Evolutionary conservation across 1,140 invertebrate genomes (phyloP).

Genomic region (Sminthurides bifidus): DNA sequence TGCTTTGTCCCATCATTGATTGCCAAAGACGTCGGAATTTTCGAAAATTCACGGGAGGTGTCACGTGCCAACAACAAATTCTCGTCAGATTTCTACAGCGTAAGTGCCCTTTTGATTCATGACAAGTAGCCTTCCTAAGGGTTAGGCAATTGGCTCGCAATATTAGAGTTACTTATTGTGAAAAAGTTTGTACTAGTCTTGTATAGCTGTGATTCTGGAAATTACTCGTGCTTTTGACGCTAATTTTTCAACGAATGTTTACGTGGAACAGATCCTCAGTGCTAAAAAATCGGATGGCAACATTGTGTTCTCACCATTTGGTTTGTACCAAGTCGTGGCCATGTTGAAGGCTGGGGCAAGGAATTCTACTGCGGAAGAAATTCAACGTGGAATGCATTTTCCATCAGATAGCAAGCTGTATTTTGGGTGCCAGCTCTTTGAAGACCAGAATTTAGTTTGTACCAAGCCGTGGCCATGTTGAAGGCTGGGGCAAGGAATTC

Average conservation of each 20-base stretch:
- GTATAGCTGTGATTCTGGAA: background rate
- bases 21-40: too few relatives aligned
- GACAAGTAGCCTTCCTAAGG: too few relatives aligned
- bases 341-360: conserved; percentile 13
- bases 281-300: too few relatives aligned
- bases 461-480: conserved; percentile 14
- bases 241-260: background rate
- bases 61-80: conserved; percentile 11
- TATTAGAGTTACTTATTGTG: background rate
- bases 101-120: too few relatives aligned
- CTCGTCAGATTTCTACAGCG: conserved; percentile 9
- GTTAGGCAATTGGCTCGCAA: background rate
- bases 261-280: too few relatives aligned
- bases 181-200: background rate
- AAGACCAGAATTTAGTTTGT: conserved; percentile 22
- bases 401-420: too few relatives aligned
- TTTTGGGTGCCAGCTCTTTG: too few relatives aligned
- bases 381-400: too few relatives aligned
- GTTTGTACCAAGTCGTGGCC: background rate
- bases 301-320: too few relatives aligned
- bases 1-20: too few relatives aligned
- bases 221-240: background rate
- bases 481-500: conserved; percentile 11
- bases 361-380: conserved; percentile 13
- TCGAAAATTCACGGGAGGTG: conserved; percentile 5